Evolutionary conservation across 2,888 invertebrate genomes (phyloP), one percentile per base, ranked within the genome.

Genomic region (Bimastos eiseni): DNA sequence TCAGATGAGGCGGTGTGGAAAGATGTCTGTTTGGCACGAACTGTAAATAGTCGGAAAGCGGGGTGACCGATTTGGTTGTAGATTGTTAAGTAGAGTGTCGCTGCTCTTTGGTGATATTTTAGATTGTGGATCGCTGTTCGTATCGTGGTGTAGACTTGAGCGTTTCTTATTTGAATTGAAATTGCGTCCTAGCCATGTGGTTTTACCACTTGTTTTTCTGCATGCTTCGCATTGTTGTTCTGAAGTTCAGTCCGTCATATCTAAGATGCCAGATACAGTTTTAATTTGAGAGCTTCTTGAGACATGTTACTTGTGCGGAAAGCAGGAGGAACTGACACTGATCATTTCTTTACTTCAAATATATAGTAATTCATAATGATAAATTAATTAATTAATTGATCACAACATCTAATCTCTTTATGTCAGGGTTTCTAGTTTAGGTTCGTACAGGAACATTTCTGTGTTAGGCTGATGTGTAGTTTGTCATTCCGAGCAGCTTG

Each of bases 121-220:
- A 70, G 70, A 70, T 70, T 70, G 70, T 70, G n/a, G 70, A 70
- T 70, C 70, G n/a, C 70, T 70, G n/a, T n/a, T 70, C 70, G n/a
- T 70, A 70, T 70, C 70, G 70, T 70, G 70, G 70, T 6, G 11
- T 6, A 70, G 70, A 70, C 70, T 2, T 70, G 70, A 70, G 30
- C n/a, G 70, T n/a, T 70, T 70, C 70, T 70, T 70, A n/a, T 70
- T 3, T 70, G 70, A 70, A n/a, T n/a, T 49, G 49, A 1, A 49
- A 49, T 49, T 49, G 49, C 49, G 49, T 49, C 49, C 49, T 49
- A 49, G 19, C 49, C 49, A 49, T n/a, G 70, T 70, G 70, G 70
- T 70, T 70, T n/a, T 8, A n/a, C 70, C 70, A n/a, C 70, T 30
- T n/a, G 21, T 49, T 70, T 70, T 70, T 70, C 70, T 70, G 70